Evolutionary conservation across 2,888 invertebrate species (phyloP).

Genomic region (Acholoe squamosa): DNA sequence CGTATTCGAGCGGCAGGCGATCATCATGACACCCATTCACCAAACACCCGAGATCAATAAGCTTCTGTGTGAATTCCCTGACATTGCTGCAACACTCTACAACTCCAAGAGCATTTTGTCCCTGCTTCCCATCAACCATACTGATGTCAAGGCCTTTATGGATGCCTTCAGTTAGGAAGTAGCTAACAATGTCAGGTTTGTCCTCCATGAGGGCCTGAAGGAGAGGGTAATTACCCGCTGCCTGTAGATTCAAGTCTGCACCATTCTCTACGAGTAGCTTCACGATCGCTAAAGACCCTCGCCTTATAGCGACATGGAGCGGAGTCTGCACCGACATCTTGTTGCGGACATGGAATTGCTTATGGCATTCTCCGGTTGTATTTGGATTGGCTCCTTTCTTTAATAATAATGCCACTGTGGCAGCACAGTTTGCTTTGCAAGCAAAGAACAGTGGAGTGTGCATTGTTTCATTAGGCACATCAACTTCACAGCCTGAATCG

Average conservation of each 20-base stretch:
- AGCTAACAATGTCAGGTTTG: conserved; percentile 42
- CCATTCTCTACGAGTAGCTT: conserved; percentile 32
- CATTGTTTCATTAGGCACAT: neutral
- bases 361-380: neutral
- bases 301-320: conserved; percentile 13
- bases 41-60: conserved; percentile 31
- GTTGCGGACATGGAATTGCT: conserved; percentile 23
- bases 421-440: neutral
- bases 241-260: conserved; percentile 39
- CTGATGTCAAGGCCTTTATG: neutral
- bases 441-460: conserved; percentile 51
- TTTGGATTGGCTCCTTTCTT: conserved; percentile 41
- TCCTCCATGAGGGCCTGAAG: conserved; percentile 31
- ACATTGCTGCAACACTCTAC: conserved; percentile 39
- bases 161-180: conserved; percentile 29
- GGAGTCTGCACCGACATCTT: neutral
- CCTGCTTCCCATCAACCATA: neutral
- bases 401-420: conserved; percentile 1
- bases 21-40: conserved; percentile 10
- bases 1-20: neutral
- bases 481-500: neutral
- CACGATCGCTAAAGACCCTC: neutral
- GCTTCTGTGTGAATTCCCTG: conserved; percentile 1
- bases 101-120: conserved; percentile 34
- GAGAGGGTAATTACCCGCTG: conserved; percentile 5